Conservation (phyloP, 1,140 invertebrate species). For the Glossosoma conforme region DNA sequence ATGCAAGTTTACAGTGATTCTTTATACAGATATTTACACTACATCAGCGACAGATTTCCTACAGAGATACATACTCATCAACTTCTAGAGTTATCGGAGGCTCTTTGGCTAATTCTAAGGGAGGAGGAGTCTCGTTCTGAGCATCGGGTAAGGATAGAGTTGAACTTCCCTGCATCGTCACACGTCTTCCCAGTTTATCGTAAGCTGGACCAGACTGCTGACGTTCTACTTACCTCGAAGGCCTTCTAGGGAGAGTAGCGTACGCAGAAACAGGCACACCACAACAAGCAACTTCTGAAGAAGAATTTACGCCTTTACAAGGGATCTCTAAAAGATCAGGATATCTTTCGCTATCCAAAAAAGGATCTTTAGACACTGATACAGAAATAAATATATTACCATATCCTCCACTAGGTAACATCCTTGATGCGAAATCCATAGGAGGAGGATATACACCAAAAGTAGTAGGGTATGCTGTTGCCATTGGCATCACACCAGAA, state of each 20-base stretch:
- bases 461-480: constrained; percentile 25
- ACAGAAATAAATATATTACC: constrained; percentile 74
- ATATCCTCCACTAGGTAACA: constrained; percentile 38
- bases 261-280: constrained; percentile 47
- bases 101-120: constrained; percentile 10
- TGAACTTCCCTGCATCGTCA: constrained; percentile 79
- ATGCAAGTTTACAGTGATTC: constrained; percentile 1
- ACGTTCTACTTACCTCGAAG: constrained; percentile 44
- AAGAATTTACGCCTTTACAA: constrained; percentile 43
- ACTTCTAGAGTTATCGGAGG: constrained; percentile 28
- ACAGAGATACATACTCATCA: constrained; percentile 30
- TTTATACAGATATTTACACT: background rate
- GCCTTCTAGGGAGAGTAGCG: constrained; percentile 56
- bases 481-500: constrained; percentile 32
- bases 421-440: constrained; percentile 39
- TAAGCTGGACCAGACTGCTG: constrained; percentile 59
- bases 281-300: constrained; percentile 32
- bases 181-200: constrained; percentile 84
- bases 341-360: constrained; percentile 58
- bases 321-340: constrained; percentile 73
- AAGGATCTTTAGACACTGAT: constrained; percentile 63
- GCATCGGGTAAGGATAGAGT: constrained; percentile 73
- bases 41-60: background rate
- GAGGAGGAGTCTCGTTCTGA: constrained; percentile 19
- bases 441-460: constrained; percentile 29